Percentiles rank a stretch among this genome's conserved stretches.
phyloP scores from a whole-genome alignment of 2,797 vertebrate species.

The Cossypha heuglini region DNA sequence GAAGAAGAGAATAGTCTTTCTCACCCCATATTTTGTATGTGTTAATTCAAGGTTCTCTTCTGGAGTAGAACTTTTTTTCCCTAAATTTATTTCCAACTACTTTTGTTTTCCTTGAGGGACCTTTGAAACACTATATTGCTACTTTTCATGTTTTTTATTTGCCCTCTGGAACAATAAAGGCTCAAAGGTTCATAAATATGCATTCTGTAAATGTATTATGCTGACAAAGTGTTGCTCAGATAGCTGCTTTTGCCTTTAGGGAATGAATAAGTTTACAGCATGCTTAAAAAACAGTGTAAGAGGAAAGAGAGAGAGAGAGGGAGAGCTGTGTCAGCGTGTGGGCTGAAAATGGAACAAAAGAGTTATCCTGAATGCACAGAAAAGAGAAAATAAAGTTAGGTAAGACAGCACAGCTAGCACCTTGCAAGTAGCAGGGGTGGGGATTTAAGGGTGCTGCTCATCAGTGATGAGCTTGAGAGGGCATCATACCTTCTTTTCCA shows the following conservation, averaged over 20 bases:
- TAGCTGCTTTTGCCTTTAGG: constrained; percentile 79
- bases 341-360: constrained; percentile 61
- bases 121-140: constrained; percentile 84
- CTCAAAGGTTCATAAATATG: constrained; percentile 87
- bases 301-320: neutral
- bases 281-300: constrained; percentile 74
- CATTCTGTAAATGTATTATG: constrained; percentile 85
- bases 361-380: neutral
- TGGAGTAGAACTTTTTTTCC: constrained; percentile 49
- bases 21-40: constrained; percentile 17
- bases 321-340: constrained; percentile 64
- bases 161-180: constrained; percentile 85
- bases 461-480: neutral
- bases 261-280: constrained; percentile 79
- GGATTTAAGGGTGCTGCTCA: neutral
- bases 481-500: neutral
- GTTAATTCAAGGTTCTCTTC: constrained; percentile 66
- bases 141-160: constrained; percentile 86
- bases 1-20: neutral
- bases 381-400: constrained; percentile 3
- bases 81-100: constrained; percentile 81
- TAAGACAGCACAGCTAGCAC: neutral
- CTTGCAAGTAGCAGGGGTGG: neutral
- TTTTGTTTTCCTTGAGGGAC: constrained; percentile 82
- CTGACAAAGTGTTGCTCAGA: constrained; percentile 83